A percentile compares a stretch with the other conserved stretches of the same genome.
phyloP scores from a whole-genome alignment of 2,797 vertebrate genomes.

The Emys orbicularis region DNA sequence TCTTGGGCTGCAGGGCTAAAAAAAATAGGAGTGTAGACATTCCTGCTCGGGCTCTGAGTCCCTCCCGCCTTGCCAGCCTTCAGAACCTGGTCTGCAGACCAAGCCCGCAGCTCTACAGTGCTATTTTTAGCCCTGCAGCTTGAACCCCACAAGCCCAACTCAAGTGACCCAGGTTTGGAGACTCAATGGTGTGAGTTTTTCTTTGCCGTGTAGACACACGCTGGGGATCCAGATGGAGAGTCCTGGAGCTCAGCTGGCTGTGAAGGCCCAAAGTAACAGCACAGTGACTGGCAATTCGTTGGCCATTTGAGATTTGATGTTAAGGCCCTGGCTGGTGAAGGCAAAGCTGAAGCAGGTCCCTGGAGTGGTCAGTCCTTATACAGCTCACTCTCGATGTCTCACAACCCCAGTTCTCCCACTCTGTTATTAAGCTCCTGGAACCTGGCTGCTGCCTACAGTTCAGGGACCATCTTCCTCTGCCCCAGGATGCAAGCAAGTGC shows the following conservation, averaged over 20 bases:
- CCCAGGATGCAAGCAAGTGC: background rate
- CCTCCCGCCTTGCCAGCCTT: background rate
- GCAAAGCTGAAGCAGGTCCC: background rate
- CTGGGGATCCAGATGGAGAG: background rate
- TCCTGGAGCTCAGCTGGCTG: background rate
- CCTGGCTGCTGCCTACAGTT: background rate
- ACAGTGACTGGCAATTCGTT: background rate
- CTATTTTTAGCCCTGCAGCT: background rate
- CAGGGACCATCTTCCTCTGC: background rate
- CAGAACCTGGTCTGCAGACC: background rate
- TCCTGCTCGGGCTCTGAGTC: background rate
- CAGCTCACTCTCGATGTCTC: slow-evolving; percentile 31
- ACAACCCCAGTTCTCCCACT: background rate
- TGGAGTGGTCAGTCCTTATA: background rate
- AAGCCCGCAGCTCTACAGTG: background rate
- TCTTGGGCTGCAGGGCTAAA: background rate
- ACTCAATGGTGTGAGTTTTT: background rate
- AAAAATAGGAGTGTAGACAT: background rate
- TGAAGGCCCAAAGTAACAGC: background rate
- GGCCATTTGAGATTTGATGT: slow-evolving; percentile 26
- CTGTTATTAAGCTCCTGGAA: background rate
- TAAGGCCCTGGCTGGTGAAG: slow-evolving; percentile 1
- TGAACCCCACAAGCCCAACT: background rate
- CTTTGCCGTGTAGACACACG: background rate
- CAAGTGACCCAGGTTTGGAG: background rate